Conservation (phyloP, 2,113 vertebrate species). For the Urocynchramus pylzowi region DNA sequence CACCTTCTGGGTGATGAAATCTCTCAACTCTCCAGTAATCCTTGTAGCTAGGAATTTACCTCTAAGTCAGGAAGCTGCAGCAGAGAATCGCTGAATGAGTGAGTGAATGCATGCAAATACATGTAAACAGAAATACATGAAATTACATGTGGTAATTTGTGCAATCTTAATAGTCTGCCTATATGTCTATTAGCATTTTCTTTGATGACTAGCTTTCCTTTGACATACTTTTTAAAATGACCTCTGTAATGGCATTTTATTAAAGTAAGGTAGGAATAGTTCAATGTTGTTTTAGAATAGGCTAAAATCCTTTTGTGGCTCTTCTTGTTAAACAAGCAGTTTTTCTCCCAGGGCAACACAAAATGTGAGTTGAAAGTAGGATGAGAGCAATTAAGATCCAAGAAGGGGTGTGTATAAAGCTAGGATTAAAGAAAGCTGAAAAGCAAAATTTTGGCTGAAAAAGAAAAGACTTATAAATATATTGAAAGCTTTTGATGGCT, state of each 20-base stretch:
- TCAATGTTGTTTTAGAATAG: neutral
- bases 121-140: neutral
- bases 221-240: neutral
- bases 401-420: neutral
- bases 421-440: slow-evolving; percentile 16
- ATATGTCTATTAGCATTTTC: neutral
- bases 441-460: neutral
- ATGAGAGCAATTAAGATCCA: slow-evolving; percentile 27
- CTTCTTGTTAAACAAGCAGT: neutral
- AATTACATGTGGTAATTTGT: neutral
- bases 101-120: neutral
- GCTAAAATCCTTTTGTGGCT: neutral
- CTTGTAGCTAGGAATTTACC: neutral
- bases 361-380: slow-evolving; percentile 13
- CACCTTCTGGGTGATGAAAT: neutral
- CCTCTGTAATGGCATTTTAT: neutral
- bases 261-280: neutral
- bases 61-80: neutral
- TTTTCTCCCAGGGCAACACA: neutral
- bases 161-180: neutral
- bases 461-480: neutral
- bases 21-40: neutral
- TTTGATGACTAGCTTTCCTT: slow-evolving; percentile 24
- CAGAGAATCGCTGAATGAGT: neutral
- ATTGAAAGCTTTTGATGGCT: slow-evolving; percentile 2